Conservation (phyloP, 2,797 vertebrate species). For the Intellagama lesueurii region DNA sequence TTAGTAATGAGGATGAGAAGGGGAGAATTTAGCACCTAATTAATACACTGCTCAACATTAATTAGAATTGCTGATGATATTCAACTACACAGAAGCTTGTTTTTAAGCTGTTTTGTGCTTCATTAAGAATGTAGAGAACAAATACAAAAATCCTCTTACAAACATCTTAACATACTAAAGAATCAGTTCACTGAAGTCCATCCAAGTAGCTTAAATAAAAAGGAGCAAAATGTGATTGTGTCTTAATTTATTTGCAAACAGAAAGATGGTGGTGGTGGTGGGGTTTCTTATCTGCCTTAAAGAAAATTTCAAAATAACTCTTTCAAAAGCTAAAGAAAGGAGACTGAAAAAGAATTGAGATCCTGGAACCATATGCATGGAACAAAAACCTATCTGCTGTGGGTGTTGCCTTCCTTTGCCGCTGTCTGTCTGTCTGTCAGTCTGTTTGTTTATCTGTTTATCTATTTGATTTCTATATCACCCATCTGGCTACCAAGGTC, state of each 20-base stretch:
- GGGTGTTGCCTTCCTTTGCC: neutral
- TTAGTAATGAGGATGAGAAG: neutral
- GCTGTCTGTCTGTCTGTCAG: too few relatives aligned
- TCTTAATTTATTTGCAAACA: neutral
- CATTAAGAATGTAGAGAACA: neutral
- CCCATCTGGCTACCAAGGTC: too few relatives aligned
- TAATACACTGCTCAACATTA: constrained; percentile 36
- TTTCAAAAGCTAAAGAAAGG: neutral
- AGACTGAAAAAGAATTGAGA: neutral
- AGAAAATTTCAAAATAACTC: neutral
- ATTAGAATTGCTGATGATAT: neutral
- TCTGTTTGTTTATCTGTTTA: too few relatives aligned
- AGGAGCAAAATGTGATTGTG: neutral
- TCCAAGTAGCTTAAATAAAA: neutral
- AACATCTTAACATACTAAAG: neutral
- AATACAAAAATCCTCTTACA: neutral
- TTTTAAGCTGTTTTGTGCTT: neutral
- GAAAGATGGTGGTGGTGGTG: neutral
- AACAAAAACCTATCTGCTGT: neutral
- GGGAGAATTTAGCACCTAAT: constrained; percentile 18
- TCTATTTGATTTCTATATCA: too few relatives aligned
- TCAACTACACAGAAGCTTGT: constrained; percentile 16
- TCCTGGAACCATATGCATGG: neutral
- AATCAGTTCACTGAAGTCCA: neutral
- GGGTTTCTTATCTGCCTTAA: neutral